Evolutionary conservation across 1,140 invertebrate genomes (phyloP), one percentile per base, ranked within the genome.

Genomic region (Pteromalus puparum): DNA sequence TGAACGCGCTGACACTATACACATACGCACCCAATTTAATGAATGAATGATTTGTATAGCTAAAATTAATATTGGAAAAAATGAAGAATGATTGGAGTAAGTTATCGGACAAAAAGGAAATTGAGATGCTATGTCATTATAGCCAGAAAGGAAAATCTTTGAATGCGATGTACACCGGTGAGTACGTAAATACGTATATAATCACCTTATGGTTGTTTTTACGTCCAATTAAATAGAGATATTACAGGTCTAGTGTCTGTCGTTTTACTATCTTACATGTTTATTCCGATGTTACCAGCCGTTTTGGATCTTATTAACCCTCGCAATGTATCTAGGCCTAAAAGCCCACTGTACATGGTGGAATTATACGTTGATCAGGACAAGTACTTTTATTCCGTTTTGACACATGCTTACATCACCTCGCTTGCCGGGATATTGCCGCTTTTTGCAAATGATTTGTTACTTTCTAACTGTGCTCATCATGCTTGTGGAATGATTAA

Each of bases 341-440:
- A n/a, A 28, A 21, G 74, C 26, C 82, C 82, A 34, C 72, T 86
- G 1, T 83, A 48, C 28, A 18, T 84, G 65, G 82, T 82, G 0
- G 80, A 81, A 30, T 86, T 65, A 74, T 86, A 21, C 7, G 61
- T 87, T 2, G 85, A 87, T 79, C 30, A 87, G 48, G 46, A 86
- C 18, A 79, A 86, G 13, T 84, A 87, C 30, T 61, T 61, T 2
- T 78, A 67, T 68, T 53, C 74, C 1, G 86, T 87, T 70, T 38
- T 82, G 6, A 2, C 67, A 10, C 85, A 87, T 5, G 78, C 73
- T 21, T 75, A 73, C n/a, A 42, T 75, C 21, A 78, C 76, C 7
- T 68, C 75, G 24, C 65, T 70, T 0, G 30, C 24, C 28, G 85
- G 80, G 24, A 34, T 30, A 2, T 68, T 79, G 18, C 80, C 68